Percentiles rank a stretch among this genome's conserved stretches.
phyloP scores from a whole-genome alignment of 2,888 invertebrate species.

The Drosophila helvetica region DNA sequence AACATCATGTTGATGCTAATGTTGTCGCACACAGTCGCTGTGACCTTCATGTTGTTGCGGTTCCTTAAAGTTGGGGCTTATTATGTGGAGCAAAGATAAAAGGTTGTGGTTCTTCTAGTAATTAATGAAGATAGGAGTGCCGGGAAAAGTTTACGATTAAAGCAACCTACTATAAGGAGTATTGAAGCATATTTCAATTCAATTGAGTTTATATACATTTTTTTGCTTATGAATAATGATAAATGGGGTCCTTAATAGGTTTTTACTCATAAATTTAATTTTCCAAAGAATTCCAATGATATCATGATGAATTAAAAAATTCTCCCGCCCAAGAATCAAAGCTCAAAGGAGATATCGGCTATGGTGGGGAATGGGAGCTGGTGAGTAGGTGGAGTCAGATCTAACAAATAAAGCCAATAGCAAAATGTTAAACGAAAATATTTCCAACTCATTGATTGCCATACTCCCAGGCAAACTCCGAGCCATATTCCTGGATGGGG shows the following conservation, averaged over 20 bases:
- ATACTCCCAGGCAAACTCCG: conserved; percentile 40
- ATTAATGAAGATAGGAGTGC: conserved; percentile 9
- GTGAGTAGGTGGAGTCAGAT: conserved; percentile 4
- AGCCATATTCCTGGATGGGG: background rate
- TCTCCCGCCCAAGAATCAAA: conserved; percentile 15
- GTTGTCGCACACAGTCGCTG: conserved; percentile 19
- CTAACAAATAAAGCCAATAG: conserved; percentile 55
- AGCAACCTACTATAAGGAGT: background rate
- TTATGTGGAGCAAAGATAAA: background rate
- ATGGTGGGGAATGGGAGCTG: conserved; percentile 2
- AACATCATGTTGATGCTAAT: conserved; percentile 53
- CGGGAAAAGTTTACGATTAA: background rate
- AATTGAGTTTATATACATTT: too few species aligned
- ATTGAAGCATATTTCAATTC: too few species aligned
- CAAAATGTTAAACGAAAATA: conserved; percentile 74
- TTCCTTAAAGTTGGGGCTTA: conserved; percentile 18
- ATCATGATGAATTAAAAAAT: conserved; percentile 57
- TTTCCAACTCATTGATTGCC: conserved; percentile 84
- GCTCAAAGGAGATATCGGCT: conserved; percentile 22
- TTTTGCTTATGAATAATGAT: too few species aligned
- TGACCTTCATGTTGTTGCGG: conserved; percentile 38
- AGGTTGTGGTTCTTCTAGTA: background rate
- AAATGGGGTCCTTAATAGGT: too few species aligned
- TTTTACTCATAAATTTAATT: background rate
- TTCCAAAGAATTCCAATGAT: conserved; percentile 60